Evolutionary conservation across 2,797 vertebrate genomes (phyloP).

Genomic region (Melanotaenia boesemani): DNA sequence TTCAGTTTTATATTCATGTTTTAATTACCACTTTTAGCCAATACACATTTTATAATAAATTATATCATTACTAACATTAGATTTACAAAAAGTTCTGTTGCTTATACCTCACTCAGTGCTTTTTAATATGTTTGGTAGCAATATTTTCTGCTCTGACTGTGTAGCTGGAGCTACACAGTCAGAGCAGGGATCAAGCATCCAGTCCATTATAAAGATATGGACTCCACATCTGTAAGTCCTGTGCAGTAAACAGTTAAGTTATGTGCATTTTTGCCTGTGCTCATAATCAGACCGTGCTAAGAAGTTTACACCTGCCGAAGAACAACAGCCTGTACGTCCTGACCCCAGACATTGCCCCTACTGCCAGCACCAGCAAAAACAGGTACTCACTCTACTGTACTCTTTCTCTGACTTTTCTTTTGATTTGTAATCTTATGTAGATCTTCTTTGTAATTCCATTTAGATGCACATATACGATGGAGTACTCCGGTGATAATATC

Average conservation of each 20-base stretch:
- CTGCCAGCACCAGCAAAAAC: conserved; percentile 93
- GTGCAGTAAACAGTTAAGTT: conserved; percentile 6
- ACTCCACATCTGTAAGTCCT: not conserved
- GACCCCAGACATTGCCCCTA: conserved; percentile 93
- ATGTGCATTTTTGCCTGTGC: conserved; percentile 50
- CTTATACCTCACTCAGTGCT: too few relatives aligned
- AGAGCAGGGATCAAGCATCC: not conserved
- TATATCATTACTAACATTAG: not conserved
- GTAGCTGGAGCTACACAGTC: not conserved
- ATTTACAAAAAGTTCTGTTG: too few relatives aligned
- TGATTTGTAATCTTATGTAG: not conserved
- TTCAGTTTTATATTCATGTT: not conserved
- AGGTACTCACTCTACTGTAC: conserved; percentile 82
- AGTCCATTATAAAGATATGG: not conserved
- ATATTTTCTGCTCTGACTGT: not conserved
- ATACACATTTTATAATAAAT: not conserved
- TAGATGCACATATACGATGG: not conserved
- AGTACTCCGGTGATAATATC: not conserved
- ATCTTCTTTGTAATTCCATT: not conserved
- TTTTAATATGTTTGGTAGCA: not conserved
- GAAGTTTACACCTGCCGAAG: conserved; percentile 98
- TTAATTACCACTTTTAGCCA: not conserved
- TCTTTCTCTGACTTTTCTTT: not conserved
- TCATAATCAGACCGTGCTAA: conserved; percentile 89
- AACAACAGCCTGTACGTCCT: conserved; percentile 99